phyloP scores from a whole-genome alignment of 1,140 invertebrate genomes.

The Drosophila suzukii region DNA sequence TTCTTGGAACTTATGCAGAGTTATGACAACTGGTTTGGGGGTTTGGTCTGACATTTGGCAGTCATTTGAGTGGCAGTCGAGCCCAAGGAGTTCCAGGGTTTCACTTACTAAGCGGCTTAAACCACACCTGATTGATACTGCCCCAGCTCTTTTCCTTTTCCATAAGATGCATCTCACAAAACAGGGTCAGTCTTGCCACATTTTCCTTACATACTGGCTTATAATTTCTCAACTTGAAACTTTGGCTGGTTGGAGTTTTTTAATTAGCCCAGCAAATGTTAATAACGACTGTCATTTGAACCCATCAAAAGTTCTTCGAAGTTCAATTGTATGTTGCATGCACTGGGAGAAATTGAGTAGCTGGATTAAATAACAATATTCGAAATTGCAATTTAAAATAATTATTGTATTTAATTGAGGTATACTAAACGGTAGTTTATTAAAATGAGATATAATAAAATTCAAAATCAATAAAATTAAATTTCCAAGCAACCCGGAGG shows the following conservation, averaged over 20 bases:
- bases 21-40: slow-evolving; percentile 68
- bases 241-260: slow-evolving; percentile 36
- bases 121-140: slow-evolving; percentile 67
- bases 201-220: slow-evolving; percentile 5
- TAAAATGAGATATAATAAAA: too few relatives aligned
- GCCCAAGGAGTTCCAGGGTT: slow-evolving; percentile 61
- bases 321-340: not conserved
- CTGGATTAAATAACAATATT: not conserved
- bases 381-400: too few relatives aligned
- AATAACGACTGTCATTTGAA: slow-evolving; percentile 42
- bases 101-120: slow-evolving; percentile 79
- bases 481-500: not conserved
- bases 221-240: slow-evolving; percentile 14
- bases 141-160: slow-evolving; percentile 4
- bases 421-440: too few relatives aligned
- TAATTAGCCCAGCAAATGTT: slow-evolving; percentile 66
- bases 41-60: slow-evolving; percentile 38
- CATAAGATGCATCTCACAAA: slow-evolving; percentile 13
- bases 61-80: slow-evolving; percentile 48
- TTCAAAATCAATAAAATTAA: not conserved
- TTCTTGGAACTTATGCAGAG: slow-evolving; percentile 64
- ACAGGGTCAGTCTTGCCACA: slow-evolving; percentile 29
- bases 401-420: too few relatives aligned
- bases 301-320: slow-evolving; percentile 26
- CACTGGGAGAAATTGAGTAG: not conserved